These are phyloP conservation scores for Syrista parreyssii DNA, from an alignment of 2,888 invertebrate genomes.

Conservation along the genomic window DNA sequence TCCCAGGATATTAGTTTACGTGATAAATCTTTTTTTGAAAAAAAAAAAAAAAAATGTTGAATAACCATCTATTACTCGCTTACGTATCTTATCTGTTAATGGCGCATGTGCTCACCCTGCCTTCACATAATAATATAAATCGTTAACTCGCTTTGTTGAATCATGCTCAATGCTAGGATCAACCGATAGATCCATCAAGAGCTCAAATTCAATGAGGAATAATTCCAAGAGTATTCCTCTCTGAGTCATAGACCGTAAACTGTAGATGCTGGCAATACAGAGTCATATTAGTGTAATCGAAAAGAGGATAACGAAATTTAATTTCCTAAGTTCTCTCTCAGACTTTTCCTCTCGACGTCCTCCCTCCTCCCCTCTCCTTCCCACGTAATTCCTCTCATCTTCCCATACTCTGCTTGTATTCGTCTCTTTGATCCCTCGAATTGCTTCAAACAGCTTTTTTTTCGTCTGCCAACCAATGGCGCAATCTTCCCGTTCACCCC, in stretches of 20 bases:
- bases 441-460: background rate
- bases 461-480: background rate
- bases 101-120: background rate
- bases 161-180: background rate
- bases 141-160: background rate
- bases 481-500: background rate
- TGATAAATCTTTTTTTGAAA: conserved; percentile 7
- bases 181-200: background rate
- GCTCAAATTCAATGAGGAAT: background rate
- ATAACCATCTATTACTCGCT: background rate
- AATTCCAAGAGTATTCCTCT: background rate
- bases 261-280: background rate
- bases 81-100: background rate
- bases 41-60: background rate
- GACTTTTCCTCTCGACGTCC: background rate
- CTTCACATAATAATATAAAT: background rate
- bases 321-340: background rate
- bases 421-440: background rate
- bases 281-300: background rate
- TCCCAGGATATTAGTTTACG: conserved; percentile 25
- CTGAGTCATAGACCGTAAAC: background rate
- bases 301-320: background rate
- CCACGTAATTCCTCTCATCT: background rate
- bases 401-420: background rate
- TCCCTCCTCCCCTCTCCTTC: background rate